These are phyloP conservation scores for Phrynosoma platyrhinos DNA, from an alignment of 2,113 vertebrate genomes.

Conservation along the genomic window DNA sequence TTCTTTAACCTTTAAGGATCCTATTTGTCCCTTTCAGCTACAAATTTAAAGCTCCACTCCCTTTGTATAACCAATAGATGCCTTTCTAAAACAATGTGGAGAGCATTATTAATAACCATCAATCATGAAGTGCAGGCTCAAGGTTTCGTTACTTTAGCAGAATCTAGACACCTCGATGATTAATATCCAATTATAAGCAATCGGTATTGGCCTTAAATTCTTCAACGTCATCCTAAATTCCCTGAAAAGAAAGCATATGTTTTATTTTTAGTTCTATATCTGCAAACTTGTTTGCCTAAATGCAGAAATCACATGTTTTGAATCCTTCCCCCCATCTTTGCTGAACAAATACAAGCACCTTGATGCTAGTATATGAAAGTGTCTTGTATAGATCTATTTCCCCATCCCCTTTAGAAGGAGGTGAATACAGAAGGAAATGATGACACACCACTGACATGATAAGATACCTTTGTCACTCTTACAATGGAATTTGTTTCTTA, in stretches of 20 bases:
- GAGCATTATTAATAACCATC: slow-evolving; percentile 44
- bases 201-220: slow-evolving; percentile 37
- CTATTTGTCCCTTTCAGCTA: slow-evolving; percentile 40
- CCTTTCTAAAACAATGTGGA: slow-evolving; percentile 37
- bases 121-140: slow-evolving; percentile 31
- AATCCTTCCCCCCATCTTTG: neutral
- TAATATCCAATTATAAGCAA: slow-evolving; percentile 43
- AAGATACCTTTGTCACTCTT: neutral
- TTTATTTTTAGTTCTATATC: neutral
- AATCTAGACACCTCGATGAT: slow-evolving; percentile 26
- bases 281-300: neutral
- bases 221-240: slow-evolving; percentile 26
- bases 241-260: slow-evolving; percentile 20
- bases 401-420: neutral
- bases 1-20: slow-evolving; percentile 46
- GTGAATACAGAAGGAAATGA: neutral
- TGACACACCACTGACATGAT: neutral
- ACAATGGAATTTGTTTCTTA: neutral
- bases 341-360: neutral
- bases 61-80: slow-evolving; percentile 26
- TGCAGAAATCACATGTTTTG: neutral
- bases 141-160: slow-evolving; percentile 39
- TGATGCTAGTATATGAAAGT: neutral
- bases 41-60: slow-evolving; percentile 34
- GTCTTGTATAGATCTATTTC: neutral